Conservation (phyloP, 1,140 invertebrate species). For the fruit fly (Drosophila melanogaster) region DNA sequence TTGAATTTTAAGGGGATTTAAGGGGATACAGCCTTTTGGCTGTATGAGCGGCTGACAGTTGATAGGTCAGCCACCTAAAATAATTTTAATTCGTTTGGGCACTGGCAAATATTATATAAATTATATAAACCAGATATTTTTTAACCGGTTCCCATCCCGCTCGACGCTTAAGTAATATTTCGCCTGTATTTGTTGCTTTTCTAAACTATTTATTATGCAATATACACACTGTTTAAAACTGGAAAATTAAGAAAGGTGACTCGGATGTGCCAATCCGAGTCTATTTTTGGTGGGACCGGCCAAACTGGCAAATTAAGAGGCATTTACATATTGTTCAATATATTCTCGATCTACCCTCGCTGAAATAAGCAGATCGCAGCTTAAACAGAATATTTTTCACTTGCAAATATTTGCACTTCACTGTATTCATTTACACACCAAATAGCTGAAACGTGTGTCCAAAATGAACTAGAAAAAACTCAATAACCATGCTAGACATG, state of each 20-base stretch:
- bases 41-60: slow-evolving; percentile 8
- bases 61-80: slow-evolving; percentile 50
- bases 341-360: slow-evolving; percentile 57
- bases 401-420: slow-evolving; percentile 63
- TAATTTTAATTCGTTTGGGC: slow-evolving; percentile 34
- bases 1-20: slow-evolving; percentile 1
- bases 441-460: slow-evolving; percentile 65
- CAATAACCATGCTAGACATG: slow-evolving; percentile 37
- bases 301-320: slow-evolving; percentile 21
- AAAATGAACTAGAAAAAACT: slow-evolving; percentile 35
- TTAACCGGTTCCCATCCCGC: slow-evolving; percentile 58
- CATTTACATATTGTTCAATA: slow-evolving; percentile 8
- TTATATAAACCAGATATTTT: slow-evolving; percentile 67
- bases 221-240: slow-evolving; percentile 44
- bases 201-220: slow-evolving; percentile 70
- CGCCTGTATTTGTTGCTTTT: slow-evolving; percentile 51
- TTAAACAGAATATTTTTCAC: slow-evolving; percentile 51
- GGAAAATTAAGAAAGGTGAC: slow-evolving; percentile 45
- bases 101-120: slow-evolving; percentile 63
- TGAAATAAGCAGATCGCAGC: slow-evolving; percentile 14
- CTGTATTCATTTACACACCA: slow-evolving; percentile 65
- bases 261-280: slow-evolving; percentile 14
- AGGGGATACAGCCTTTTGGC: slow-evolving; percentile 41
- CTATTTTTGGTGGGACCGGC: slow-evolving; percentile 43
- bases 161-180: slow-evolving; percentile 47